Evolutionary conservation across 2,888 invertebrate genomes (phyloP).

Genomic region (Beris morrisii): DNA sequence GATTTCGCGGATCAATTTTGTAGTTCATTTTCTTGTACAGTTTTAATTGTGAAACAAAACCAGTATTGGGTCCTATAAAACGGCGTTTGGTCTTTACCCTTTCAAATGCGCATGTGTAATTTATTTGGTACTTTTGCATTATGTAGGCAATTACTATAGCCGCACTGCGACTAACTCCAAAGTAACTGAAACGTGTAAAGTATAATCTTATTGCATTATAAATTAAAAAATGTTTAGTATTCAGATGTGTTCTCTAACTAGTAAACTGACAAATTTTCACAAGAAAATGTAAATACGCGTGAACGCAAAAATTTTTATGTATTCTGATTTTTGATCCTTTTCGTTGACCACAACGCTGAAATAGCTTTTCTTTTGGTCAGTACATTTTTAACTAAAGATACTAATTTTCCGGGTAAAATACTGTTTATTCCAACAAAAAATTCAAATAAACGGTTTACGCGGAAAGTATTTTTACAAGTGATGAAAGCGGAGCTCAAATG

Average conservation of each 20-base stretch:
- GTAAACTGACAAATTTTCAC: background rate
- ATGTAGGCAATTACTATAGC: conserved; percentile 83
- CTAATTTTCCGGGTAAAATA: too few relatives aligned
- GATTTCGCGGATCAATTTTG: conserved; percentile 67
- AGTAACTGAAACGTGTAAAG: conserved; percentile 63
- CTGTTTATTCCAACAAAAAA: too few relatives aligned
- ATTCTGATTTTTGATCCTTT: background rate
- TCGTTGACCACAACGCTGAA: too few relatives aligned
- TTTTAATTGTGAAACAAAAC: conserved; percentile 77
- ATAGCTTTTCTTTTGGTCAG: too few relatives aligned
- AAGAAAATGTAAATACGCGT: background rate
- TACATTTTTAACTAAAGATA: too few relatives aligned
- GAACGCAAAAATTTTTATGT: background rate
- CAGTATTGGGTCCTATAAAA: conserved; percentile 77
- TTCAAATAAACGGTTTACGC: too few relatives aligned
- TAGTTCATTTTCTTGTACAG: conserved; percentile 79
- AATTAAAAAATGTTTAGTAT: conserved; percentile 12
- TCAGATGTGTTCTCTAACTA: background rate
- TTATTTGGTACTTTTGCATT: conserved; percentile 81
- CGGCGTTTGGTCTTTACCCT: conserved; percentile 70
- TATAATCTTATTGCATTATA: background rate
- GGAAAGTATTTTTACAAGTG: too few relatives aligned
- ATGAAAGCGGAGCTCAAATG: too few relatives aligned
- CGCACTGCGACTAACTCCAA: conserved; percentile 88
- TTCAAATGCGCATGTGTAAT: conserved; percentile 72